phyloP scores from a whole-genome alignment of 1,140 invertebrate species.

The Hylyphantes graminicola region DNA sequence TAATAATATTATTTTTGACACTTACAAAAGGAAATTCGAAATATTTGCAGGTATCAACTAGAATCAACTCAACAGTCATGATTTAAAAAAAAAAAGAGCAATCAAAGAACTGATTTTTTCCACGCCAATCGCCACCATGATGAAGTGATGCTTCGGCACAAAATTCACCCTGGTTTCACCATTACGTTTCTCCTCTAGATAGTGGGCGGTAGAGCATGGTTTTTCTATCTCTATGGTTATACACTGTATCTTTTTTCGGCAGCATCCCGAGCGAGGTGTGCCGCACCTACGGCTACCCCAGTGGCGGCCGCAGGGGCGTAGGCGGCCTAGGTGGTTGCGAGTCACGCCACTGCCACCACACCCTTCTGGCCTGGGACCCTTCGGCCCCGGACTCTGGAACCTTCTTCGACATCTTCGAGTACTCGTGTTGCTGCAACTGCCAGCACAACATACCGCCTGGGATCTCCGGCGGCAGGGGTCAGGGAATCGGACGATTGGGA shows the following conservation, averaged over 20 bases:
- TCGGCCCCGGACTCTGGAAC: conserved; percentile 35
- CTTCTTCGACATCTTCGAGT: conserved; percentile 57
- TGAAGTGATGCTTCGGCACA: no score
- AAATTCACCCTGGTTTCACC: no score
- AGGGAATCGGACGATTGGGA: not conserved
- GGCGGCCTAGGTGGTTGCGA: conserved; percentile 10
- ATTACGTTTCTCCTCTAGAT: no score
- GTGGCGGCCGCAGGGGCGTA: not conserved
- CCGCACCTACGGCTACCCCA: conserved; percentile 32
- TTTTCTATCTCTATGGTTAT: no score
- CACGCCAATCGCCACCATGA: no score
- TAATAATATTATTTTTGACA: no score
- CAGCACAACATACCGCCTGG: not conserved
- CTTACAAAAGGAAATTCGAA: no score
- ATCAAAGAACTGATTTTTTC: no score
- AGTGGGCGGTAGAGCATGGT: no score
- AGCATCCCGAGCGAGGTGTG: conserved; percentile 53
- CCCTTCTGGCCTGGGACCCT: conserved; percentile 56
- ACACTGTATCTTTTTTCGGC: not conserved
- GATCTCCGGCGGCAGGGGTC: not conserved
- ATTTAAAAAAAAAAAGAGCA: no score
- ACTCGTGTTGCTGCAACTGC: conserved; percentile 54
- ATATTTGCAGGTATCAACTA: no score
- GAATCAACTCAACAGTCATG: no score
- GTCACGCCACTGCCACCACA: conserved; percentile 53